Evolutionary conservation across 2,797 vertebrate species (phyloP).

Genomic region (Hippopotamyrus pictus): DNA sequence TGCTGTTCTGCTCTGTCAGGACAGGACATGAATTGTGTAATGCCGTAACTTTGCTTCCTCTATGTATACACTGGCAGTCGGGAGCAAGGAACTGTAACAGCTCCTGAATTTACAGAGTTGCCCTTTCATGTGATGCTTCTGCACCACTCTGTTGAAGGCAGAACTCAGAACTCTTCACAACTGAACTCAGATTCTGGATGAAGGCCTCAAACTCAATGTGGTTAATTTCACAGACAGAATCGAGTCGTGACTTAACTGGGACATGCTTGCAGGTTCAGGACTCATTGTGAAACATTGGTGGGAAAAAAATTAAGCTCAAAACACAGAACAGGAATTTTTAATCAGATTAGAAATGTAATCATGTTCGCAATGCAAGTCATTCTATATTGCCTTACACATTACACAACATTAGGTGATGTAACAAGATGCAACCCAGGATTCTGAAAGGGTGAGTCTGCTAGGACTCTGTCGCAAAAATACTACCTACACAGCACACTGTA

Average conservation of each 20-base stretch:
- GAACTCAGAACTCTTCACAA: neutral
- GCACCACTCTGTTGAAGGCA: neutral
- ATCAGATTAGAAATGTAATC: neutral
- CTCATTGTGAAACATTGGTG: neutral
- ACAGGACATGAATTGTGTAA: neutral
- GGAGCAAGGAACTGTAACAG: neutral
- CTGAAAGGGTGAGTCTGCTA: neutral
- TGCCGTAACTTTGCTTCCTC: neutral
- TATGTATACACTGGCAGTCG: neutral
- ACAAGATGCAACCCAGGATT: neutral
- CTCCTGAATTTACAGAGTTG: neutral
- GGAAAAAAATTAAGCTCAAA: neutral
- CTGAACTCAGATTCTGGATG: neutral
- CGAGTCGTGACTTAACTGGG: neutral
- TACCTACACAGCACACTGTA: neutral
- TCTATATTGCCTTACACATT: neutral
- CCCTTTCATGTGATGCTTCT: neutral
- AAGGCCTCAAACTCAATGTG: neutral
- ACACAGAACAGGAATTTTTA: neutral
- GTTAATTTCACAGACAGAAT: neutral
- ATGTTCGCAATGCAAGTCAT: neutral
- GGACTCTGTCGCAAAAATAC: neutral
- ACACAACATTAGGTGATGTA: slow-evolving; percentile 6
- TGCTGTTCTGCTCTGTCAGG: neutral
- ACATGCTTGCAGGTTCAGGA: neutral